phyloP scores from a whole-genome alignment of 2,113 vertebrate species.

The Eurypyga helias region DNA sequence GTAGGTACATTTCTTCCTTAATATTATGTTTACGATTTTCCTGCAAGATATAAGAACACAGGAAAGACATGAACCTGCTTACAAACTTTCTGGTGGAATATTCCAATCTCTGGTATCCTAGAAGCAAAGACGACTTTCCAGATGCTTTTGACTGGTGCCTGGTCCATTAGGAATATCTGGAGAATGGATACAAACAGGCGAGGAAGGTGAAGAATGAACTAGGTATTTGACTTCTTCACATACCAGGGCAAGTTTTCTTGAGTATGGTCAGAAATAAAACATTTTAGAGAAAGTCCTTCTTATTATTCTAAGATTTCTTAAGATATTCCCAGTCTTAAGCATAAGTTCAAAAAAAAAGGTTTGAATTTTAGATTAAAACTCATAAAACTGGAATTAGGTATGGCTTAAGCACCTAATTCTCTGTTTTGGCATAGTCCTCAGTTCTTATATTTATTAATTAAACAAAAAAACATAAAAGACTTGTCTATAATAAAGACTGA shows the following conservation, averaged over 20 bases:
- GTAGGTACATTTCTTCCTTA: background rate
- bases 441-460: background rate
- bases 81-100: background rate
- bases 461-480: background rate
- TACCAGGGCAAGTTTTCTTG: background rate
- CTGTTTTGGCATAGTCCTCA: background rate
- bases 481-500: background rate
- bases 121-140: background rate
- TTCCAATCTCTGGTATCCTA: background rate
- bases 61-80: background rate
- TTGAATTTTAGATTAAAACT: background rate
- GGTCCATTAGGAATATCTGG: background rate
- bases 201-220: background rate
- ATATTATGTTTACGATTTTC: background rate
- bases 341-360: background rate
- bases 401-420: background rate
- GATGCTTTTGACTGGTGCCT: rapidly evolving
- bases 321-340: background rate
- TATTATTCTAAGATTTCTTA: background rate
- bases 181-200: background rate
- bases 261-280: background rate
- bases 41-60: background rate
- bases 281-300: background rate
- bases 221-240: background rate
- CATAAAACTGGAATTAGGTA: background rate